Evolutionary conservation across 1,140 invertebrate genomes (phyloP), one percentile per base, ranked within the genome.

Genomic region (Leptinotarsa lineolata): DNA sequence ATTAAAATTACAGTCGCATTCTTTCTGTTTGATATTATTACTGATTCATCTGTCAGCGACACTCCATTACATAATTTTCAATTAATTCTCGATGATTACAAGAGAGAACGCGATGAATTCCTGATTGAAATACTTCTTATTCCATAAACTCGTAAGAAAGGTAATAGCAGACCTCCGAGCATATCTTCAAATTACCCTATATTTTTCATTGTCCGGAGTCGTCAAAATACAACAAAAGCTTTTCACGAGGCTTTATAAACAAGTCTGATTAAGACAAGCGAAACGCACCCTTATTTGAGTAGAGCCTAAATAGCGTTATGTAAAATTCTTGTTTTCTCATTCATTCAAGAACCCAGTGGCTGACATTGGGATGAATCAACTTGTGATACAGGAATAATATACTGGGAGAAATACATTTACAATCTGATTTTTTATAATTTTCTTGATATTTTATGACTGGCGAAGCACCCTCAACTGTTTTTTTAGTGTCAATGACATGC

Each of bases 201-300:
- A 78, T 81, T 76, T 74, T 58, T 64, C 71, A 80, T 81, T 81
- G 80, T 81, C 69, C 77, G 76, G 76, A 81, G 80, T 81, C 80
- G 80, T 81, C 79, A 81, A 80, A 80, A 81, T 75, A 80, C 74
- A 80, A 81, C 80, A 81, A 81, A 80, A 78, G 79, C 79, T 77
- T 80, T 81, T 81, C 74, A 74, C 70, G 61, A 72, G 39, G 76
- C 78, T 79, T 80, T 79, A 79, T 81, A 82, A 82, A 82, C 79
- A 81, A 81, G 81, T 82, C 81, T 81, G 80, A 82, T 81, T 82
- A 81, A 80, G 80, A 68, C 77, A 79, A 77, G 80, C 81, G 74
- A 81, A 80, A 72, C 64, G 63, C 71, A 72, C 71, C 71, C 71
- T 72, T 72, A 72, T 72, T 72, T 65, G 45, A 72, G 71, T 60